Base-by-base conservation (phyloP, 2,888 invertebrate genomes). In the Pachliopta kotzebuea region DNA sequence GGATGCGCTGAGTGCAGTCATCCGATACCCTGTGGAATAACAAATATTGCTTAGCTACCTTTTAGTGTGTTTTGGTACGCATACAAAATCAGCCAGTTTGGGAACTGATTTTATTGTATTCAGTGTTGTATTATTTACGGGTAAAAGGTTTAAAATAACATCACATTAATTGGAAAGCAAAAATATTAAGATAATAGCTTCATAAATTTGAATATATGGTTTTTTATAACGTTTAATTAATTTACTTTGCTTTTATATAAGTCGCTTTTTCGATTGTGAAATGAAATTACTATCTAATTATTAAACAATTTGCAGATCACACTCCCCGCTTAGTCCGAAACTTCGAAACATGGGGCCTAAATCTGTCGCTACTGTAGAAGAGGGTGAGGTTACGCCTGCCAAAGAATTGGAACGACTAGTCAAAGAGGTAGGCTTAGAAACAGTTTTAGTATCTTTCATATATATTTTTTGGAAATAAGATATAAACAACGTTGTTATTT, bases 341-440 rank as follows among this genome's bases (percentile, higher is more conserved):
- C 91, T 88, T 78, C 88, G 88, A 77, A 90, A 87, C 77, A 87
- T 87, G 87, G 88, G 85, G 66, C 76, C 83, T 63, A 85, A 93
- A 85, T 84, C 86, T 82, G 88, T 77, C 83, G 58, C 63, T n/a
- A 92, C 93, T 66, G 86, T 92, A 72, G 93, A 93, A 67, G 94
- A 93, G 70, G 90, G 90, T 74, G 94, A 94, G 78, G 92, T 93
- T 73, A 92, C 93, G 78, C 95, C 95, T 67, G 92, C 95, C 73
- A 94, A 95, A 82, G 95, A 95, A 79, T 91, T 96, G 74, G 95
- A 96, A 87, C 93, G 94, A 77, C 95, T 95, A 88, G 95, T 96
- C 80, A 94, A 95, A 88, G 94, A 94, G 85, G 94, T 92, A 1
- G 11, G 18, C 1, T n/a, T 20, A 9, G 18, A 49, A 49, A 6